These are phyloP conservation scores for Sciurus vulgaris DNA, from an alignment of 2,797 vertebrate species.

Conservation along the genomic window DNA sequence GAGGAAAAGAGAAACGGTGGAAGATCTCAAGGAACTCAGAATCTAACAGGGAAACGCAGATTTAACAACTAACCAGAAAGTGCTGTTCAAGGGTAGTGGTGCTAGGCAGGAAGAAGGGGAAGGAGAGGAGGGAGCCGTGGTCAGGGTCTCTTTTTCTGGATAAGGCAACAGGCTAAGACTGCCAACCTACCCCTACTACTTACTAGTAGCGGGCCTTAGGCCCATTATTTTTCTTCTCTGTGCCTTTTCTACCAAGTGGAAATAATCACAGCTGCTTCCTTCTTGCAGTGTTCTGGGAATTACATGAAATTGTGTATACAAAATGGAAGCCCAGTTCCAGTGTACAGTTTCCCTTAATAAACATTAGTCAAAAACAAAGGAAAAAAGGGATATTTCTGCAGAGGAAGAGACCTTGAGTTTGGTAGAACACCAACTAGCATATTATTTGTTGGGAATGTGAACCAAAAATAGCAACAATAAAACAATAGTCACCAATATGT, in stretches of 20 bases:
- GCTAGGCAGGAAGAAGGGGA: neutral
- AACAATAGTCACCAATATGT: neutral
- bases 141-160: neutral
- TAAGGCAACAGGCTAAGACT: neutral
- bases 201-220: neutral
- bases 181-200: neutral
- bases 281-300: neutral
- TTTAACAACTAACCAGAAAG: neutral
- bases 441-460: neutral
- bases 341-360: neutral
- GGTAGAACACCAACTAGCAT: neutral
- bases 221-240: neutral
- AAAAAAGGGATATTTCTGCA: neutral
- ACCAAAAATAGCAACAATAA: neutral
- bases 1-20: neutral
- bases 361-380: neutral
- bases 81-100: fast-evolving
- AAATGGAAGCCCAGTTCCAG: neutral
- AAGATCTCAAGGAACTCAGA: neutral
- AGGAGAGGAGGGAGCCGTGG: neutral
- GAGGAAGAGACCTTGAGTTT: neutral
- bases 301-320: neutral
- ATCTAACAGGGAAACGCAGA: neutral
- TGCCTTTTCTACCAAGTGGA: neutral
- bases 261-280: neutral